Conservation (phyloP, 2,888 invertebrate genomes). For the Latrodectus hesperus region DNA sequence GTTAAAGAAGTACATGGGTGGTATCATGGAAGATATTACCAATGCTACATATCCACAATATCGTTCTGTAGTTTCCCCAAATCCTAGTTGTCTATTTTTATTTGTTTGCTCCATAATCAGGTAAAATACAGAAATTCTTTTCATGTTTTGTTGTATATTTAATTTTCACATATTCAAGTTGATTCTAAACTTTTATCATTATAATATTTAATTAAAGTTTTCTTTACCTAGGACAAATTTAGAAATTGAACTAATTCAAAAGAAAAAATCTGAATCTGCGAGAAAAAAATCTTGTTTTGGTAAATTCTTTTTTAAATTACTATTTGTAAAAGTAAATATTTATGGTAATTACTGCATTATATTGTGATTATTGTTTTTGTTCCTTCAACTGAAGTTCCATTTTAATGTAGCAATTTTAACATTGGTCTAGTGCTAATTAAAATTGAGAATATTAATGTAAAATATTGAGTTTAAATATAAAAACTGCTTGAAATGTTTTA, state of each 20-base stretch:
- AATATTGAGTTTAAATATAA: too few species aligned
- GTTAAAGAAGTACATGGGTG: conserved; percentile 75
- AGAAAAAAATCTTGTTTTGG: conserved; percentile 85
- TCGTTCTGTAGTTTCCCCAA: conserved; percentile 80
- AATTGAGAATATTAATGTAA: too few species aligned
- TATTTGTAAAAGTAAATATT: not conserved
- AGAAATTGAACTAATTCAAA: conserved; percentile 92
- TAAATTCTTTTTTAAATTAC: conserved; percentile 74
- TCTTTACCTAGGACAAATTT: conserved; percentile 84
- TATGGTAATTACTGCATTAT: too few species aligned
- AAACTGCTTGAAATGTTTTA: too few species aligned
- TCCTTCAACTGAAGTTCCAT: too few species aligned
- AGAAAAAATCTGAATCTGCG: conserved; percentile 79
- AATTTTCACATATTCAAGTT: too few species aligned
- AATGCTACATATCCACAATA: conserved; percentile 88
- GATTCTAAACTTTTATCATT: too few species aligned
- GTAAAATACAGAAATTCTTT: conserved; percentile 69
- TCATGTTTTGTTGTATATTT: too few species aligned
- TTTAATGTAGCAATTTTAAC: too few species aligned
- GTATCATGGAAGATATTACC: conserved; percentile 89
- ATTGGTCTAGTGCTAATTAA: too few species aligned
- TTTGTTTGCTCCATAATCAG: conserved; percentile 80
- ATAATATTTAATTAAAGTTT: conserved; percentile 9
- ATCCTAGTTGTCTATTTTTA: conserved; percentile 85
- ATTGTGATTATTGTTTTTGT: too few species aligned